Percentiles rank a stretch among this genome's conserved stretches.
Evolutionary conservation across 2,113 vertebrate species (phyloP).

Genomic region (Mola mola): DNA sequence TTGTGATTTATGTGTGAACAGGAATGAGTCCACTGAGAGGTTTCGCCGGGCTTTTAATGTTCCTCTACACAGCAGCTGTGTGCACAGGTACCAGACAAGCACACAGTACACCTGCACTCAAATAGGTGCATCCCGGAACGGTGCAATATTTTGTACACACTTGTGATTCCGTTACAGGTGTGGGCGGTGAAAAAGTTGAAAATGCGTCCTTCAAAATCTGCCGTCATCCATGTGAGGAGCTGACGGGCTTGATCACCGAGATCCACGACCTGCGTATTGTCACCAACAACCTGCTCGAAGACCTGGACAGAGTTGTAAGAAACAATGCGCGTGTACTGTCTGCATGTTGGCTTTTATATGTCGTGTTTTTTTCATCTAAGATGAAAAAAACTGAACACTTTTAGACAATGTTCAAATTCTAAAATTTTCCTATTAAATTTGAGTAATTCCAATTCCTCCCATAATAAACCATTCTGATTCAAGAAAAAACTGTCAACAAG

Average conservation of each 20-base stretch:
- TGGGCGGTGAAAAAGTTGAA: constrained; percentile 82
- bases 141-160: no score
- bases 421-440: no score
- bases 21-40: constrained; percentile 63
- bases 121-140: constrained; percentile 22
- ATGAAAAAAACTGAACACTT: no score
- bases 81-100: constrained; percentile 58
- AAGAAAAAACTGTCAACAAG: not conserved
- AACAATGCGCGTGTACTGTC: not conserved
- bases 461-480: no score
- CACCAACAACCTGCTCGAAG: constrained; percentile 88
- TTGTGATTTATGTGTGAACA: constrained; percentile 64
- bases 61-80: constrained; percentile 56
- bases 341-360: not conserved
- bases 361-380: not conserved
- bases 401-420: no score
- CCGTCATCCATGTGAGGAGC: constrained; percentile 91
- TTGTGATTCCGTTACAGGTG: constrained; percentile 74
- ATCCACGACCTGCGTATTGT: constrained; percentile 88
- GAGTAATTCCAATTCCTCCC: no score
- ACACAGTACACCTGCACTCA: constrained; percentile 28
- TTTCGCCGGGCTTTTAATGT: constrained; percentile 56
- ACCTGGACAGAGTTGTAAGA: constrained; percentile 91
- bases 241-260: constrained; percentile 87
- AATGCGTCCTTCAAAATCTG: constrained; percentile 85